Evolutionary conservation across 2,888 invertebrate genomes (phyloP).

Genomic region (Mesochorus sp.): DNA sequence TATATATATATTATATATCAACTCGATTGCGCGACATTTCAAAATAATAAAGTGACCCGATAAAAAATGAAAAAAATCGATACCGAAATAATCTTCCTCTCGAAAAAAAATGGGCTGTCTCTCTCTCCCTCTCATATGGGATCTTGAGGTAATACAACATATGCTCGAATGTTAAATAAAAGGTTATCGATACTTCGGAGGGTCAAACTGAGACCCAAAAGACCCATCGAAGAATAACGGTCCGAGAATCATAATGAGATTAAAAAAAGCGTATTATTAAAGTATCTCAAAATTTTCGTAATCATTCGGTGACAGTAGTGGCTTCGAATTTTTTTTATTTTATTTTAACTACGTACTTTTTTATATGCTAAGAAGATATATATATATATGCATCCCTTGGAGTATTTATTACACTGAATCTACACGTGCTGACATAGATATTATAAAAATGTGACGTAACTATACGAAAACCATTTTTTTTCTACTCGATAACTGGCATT

Average conservation of each 20-base stretch:
- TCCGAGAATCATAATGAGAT: constrained; percentile 22
- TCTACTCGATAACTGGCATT: too few relatives aligned
- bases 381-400: too few relatives aligned
- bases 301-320: too few relatives aligned
- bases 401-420: too few relatives aligned
- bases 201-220: constrained; percentile 9
- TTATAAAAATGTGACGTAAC: too few relatives aligned
- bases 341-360: neutral
- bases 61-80: neutral
- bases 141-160: constrained; percentile 5
- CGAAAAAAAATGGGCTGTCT: neutral
- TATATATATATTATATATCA: too few relatives aligned
- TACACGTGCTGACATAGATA: too few relatives aligned
- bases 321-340: constrained; percentile 1
- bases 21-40: too few relatives aligned
- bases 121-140: neutral
- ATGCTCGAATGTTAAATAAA: neutral
- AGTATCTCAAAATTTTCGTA: neutral
- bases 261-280: constrained; percentile 11
- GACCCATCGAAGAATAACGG: constrained; percentile 15
- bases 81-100: neutral
- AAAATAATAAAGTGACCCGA: too few relatives aligned
- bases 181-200: constrained; percentile 28
- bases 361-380: too few relatives aligned
- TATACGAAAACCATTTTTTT: too few relatives aligned